Conservation (phyloP, 2,888 invertebrate species). For the Tenthredo livida region DNA sequence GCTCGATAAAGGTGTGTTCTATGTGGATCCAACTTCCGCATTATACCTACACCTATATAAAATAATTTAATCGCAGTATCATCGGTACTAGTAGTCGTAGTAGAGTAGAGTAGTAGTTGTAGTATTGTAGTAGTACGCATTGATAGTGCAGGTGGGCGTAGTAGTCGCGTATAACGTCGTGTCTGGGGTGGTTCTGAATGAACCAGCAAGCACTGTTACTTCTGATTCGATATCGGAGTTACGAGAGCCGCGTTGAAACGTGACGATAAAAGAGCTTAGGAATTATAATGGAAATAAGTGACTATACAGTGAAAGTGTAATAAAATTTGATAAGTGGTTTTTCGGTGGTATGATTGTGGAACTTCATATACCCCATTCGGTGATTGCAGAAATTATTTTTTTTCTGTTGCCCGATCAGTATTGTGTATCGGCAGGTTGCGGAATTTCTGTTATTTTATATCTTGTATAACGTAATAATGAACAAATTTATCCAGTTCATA, state of each 20-base stretch:
- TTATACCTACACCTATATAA: constrained; percentile 48
- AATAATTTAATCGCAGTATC: constrained; percentile 24
- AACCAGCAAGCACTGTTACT: constrained; percentile 64
- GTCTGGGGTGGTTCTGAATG: constrained; percentile 73
- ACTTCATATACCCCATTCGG: background rate
- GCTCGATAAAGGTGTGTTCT: constrained; percentile 4
- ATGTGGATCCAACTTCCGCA: constrained; percentile 19
- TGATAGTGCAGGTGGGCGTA: constrained; percentile 56
- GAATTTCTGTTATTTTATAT: constrained; percentile 1
- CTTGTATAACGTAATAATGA: background rate
- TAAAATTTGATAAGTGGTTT: background rate
- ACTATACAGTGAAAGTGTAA: background rate
- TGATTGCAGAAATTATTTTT: constrained; percentile 3
- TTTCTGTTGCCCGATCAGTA: background rate
- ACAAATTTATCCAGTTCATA: background rate
- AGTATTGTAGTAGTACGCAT: constrained; percentile 20
- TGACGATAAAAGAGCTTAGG: background rate
- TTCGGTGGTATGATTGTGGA: background rate
- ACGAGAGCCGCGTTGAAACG: background rate
- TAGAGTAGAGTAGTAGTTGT: constrained; percentile 31
- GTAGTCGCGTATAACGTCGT: constrained; percentile 56
- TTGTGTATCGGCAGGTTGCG: background rate
- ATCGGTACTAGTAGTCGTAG: constrained; percentile 29
- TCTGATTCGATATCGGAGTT: constrained; percentile 43
- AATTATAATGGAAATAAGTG: constrained; percentile 13